Evolutionary conservation across 2,113 vertebrate species (phyloP), one percentile per base, ranked within the genome.

Genomic region (Actinemys pallida): DNA sequence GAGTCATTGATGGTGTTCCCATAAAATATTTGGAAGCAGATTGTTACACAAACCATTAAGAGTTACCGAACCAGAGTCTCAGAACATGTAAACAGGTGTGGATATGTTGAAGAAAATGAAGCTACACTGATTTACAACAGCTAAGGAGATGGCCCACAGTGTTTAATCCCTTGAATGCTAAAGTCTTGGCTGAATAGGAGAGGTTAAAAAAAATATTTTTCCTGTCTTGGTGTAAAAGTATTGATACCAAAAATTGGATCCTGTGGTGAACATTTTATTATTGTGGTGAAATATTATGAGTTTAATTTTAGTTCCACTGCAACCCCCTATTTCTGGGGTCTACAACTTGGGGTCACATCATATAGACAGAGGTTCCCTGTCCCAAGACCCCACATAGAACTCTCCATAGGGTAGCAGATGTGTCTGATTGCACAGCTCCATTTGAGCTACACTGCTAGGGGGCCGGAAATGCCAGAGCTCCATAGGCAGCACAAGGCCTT

Each of bases 1-100:
- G 83, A 95, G 91, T 91, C 72, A 97, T 59, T 22, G 42, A 96
- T 83, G 89, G 95, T 75, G 6, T 92, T 92, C 76, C 80, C 89
- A 84, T 94, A 95, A 96, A 97, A 97, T 79, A 93, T 69, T 94
- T 57, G 84, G 81, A 96, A 90, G 20, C 53, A 95, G 93, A 47
- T 27, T 83, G 94, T 91, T 87, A 91, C 78, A 96, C 49, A 97
- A 96, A 29, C 29, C 59, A 65, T 20, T 92, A 91, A 95, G 81
- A 94, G 95, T 76, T 17, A 86, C 4, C 14, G 62, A 95, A 29
- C 12, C 72, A 84, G 87, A 91, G 53, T 75, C 86, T 93, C 1
- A 1, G 31, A 25, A 92, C 82, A 92, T 82, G 75, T 42, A 89
- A 93, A 95, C 76, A 45, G 90, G 42, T 54, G 22, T 81, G 91